Evolutionary conservation across 2,113 vertebrate genomes (phyloP).

Genomic region (Eolophus roseicapilla): DNA sequence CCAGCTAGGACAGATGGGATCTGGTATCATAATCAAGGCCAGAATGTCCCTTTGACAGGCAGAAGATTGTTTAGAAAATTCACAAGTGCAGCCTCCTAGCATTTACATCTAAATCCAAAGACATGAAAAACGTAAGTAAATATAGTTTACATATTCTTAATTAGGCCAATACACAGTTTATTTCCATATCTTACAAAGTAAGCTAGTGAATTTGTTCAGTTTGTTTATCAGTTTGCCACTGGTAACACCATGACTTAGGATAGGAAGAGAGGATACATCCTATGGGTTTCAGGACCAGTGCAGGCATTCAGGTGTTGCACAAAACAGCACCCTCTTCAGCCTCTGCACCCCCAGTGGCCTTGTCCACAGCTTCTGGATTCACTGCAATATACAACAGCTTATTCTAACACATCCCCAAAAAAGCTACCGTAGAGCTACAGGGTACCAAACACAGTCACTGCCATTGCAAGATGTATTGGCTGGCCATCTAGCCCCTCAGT

Average conservation of each 20-base stretch:
- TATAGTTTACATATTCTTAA: neutral
- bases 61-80: neutral
- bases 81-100: neutral
- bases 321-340: neutral
- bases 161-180: neutral
- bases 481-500: neutral
- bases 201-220: neutral
- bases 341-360: neutral
- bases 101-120: neutral
- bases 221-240: neutral
- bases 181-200: neutral
- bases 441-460: neutral
- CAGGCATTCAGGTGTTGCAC: neutral
- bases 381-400: neutral
- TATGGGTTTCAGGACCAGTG: accelerated
- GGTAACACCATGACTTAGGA: neutral
- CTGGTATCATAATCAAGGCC: neutral
- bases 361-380: neutral
- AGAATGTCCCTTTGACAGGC: neutral
- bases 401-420: neutral
- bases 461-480: neutral
- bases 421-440: accelerated
- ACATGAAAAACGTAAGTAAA: neutral
- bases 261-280: neutral
- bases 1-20: neutral